These are phyloP conservation scores for Cyanistes caeruleus DNA, from an alignment of 2,113 vertebrate genomes.

Conservation along the genomic window DNA sequence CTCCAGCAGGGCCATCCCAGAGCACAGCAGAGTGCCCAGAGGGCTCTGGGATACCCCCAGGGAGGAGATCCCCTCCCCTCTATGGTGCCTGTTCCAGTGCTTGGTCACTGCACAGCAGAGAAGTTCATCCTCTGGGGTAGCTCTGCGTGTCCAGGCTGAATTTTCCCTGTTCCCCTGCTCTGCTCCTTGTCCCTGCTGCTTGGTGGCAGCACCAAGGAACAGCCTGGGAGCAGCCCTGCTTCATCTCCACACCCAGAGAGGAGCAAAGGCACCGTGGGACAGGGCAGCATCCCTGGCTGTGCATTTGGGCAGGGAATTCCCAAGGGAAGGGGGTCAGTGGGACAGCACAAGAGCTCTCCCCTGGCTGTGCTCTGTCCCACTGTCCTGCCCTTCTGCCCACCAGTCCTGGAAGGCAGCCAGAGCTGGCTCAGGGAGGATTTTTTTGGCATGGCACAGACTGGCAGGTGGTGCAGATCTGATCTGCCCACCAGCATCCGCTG, in stretches of 20 bases:
- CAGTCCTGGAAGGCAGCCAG: neutral
- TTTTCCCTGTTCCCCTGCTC: neutral
- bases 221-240: rapidly evolving
- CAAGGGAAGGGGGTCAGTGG: neutral
- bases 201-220: rapidly evolving
- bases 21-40: neutral
- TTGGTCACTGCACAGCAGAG: neutral
- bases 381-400: neutral
- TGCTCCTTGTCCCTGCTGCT: rapidly evolving
- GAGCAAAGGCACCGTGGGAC: neutral
- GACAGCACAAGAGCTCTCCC: neutral
- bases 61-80: neutral
- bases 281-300: rapidly evolving
- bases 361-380: neutral
- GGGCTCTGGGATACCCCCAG: neutral
- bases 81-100: neutral
- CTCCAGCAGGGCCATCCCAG: neutral
- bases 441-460: neutral
- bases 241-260: rapidly evolving
- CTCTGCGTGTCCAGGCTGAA: neutral
- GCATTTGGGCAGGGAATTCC: neutral
- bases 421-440: neutral
- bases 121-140: neutral
- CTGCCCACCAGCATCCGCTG: neutral
- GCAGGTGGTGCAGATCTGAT: neutral